These are phyloP conservation scores for Schrankia costaestrigalis DNA, from an alignment of 2,888 invertebrate species.

Conservation along the genomic window DNA sequence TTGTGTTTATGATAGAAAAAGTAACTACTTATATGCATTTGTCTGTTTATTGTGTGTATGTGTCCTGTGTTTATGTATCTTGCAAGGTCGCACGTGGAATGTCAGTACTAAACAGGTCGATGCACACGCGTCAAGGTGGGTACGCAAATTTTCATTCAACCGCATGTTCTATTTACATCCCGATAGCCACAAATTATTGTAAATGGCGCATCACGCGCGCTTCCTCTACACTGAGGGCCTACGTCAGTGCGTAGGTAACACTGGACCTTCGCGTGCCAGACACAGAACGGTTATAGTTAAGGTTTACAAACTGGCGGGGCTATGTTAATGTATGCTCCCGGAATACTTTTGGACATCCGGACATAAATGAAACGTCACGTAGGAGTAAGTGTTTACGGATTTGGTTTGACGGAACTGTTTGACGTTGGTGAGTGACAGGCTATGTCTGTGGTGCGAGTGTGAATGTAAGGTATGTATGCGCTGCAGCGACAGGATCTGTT, in stretches of 20 bases:
- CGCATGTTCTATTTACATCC: constrained; percentile 72
- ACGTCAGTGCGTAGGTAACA: constrained; percentile 40
- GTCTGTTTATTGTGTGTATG: constrained; percentile 48
- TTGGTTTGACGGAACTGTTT: constrained; percentile 8
- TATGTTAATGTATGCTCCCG: constrained; percentile 46
- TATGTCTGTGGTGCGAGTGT: constrained; percentile 18
- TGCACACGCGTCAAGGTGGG: constrained; percentile 73
- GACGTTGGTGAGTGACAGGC: constrained; percentile 22
- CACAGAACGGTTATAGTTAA: constrained; percentile 25
- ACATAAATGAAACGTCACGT: constrained; percentile 30
- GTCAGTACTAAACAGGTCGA: constrained; percentile 68
- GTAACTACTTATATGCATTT: constrained; percentile 53
- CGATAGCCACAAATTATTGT: constrained; percentile 54
- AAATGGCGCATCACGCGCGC: constrained; percentile 64
- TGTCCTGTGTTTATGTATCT: constrained; percentile 57
- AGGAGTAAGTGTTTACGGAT: constrained; percentile 27
- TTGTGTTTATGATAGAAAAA: constrained; percentile 31
- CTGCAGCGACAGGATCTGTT: constrained; percentile 45
- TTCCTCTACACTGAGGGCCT: constrained; percentile 58
- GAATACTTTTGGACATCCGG: constrained; percentile 58
- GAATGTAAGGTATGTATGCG: constrained; percentile 16
- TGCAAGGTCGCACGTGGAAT: constrained; percentile 73
- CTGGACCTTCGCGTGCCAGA: constrained; percentile 55
- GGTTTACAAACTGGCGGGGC: constrained; percentile 20
- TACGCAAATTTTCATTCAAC: constrained; percentile 74